These are phyloP conservation scores for Mechanitis messenoides DNA, from an alignment of 2,888 invertebrate species.

Conservation along the genomic window DNA sequence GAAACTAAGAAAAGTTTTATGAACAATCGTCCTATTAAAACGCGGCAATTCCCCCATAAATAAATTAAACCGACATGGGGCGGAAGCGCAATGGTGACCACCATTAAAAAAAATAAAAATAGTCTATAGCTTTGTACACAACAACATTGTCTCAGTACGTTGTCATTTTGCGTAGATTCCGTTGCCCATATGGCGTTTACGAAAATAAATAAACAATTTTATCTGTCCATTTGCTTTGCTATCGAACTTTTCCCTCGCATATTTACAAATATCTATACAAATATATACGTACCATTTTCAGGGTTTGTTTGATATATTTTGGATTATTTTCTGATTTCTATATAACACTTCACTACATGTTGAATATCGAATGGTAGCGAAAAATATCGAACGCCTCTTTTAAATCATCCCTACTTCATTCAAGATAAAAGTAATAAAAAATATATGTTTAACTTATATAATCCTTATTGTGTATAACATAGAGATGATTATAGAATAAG, in stretches of 20 bases:
- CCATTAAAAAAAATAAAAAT: conserved; percentile 35
- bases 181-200: conserved; percentile 61
- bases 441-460: conserved; percentile 2
- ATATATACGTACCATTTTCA: conserved; percentile 8
- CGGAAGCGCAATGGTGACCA: conserved; percentile 20
- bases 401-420: conserved; percentile 35
- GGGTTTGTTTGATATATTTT: background rate
- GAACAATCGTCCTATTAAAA: conserved; percentile 7
- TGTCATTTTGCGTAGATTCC: conserved; percentile 66
- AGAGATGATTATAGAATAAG: conserved; percentile 18
- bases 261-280: background rate
- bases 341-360: conserved; percentile 22
- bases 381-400: conserved; percentile 32
- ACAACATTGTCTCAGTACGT: conserved; percentile 63
- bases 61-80: conserved; percentile 36
- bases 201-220: conserved; percentile 50
- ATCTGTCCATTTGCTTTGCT: conserved; percentile 20
- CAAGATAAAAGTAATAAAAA: conserved; percentile 7
- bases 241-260: conserved; percentile 20
- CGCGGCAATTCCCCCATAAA: conserved; percentile 24
- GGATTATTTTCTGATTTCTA: background rate
- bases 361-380: conserved; percentile 30
- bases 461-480: conserved; percentile 11
- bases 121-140: conserved; percentile 45
- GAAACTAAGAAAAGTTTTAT: conserved; percentile 4